Base-by-base conservation (phyloP, 2,113 vertebrate genomes). In the Chionodraco myersi region DNA sequence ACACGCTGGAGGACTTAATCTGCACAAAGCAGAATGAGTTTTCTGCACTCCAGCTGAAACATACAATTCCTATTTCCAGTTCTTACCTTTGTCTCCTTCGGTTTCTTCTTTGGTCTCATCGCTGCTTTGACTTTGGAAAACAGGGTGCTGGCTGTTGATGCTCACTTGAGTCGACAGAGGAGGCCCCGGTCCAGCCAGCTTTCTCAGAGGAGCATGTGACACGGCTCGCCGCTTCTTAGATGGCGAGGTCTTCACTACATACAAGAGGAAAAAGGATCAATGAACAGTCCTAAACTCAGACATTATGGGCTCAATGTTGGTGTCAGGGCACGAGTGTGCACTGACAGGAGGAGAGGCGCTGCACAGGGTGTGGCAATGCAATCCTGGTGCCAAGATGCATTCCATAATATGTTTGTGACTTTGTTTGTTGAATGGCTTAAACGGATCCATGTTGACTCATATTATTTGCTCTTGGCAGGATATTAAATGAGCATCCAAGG, bases 161-260 rank as follows among this genome's bases (percentile, higher is more conserved):
- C 79, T 74, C 52, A 15, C 75, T 18, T 79, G 84, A 62, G 72
- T 87, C 81, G 51, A 87, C 83, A 59, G 70, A 83, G 71, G 73
- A 67, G 85, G 72, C 15, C 84, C 85, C 36, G 71, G 23, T 16
- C 58, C 76, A 6, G 89, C 76, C 5, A 91, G 76, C 86, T 94
- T 94, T 85, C 94, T 94, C 47, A 94, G 83, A 16, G 92, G 93
- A 18, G 91, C 82, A 0, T 92, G 78, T 0, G 81, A 47, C n/a
- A 95, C 91, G 2, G 93, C 89, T 3, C 96, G 96, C 68, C 93
- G 96, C 93, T 98, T 98, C 93, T 98, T 98, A 5, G 94, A 95
- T 0, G 97, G 97, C 34, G 97, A 98, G 0, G 92, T 90, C 74
- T 96, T 98, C 26, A 95, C 97, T 99, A 72, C 2, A 75, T 23